These are phyloP conservation scores for Trachythela sp. DNA, from an alignment of 64 coral and sea anemone species.

Conservation along the genomic window DNA sequence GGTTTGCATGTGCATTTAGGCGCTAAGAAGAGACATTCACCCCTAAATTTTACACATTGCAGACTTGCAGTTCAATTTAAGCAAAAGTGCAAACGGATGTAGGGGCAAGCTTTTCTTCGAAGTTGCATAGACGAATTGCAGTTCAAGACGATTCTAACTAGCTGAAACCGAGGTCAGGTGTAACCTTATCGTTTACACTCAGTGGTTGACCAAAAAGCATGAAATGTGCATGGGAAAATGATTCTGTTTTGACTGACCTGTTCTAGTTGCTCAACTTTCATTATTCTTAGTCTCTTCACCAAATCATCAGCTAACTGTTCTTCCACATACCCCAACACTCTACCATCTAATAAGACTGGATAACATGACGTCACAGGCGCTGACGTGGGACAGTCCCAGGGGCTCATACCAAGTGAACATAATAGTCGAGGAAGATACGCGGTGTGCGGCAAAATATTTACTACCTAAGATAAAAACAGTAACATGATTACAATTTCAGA, in stretches of 20 bases:
- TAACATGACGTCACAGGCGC: slow-evolving; percentile 61
- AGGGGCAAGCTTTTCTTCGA: too few species aligned
- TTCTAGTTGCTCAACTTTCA: slow-evolving; percentile 78
- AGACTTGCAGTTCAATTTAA: too few species aligned
- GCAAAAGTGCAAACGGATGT: too few species aligned
- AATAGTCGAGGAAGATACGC: slow-evolving; percentile 69
- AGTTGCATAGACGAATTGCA: too few species aligned
- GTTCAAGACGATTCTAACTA: too few species aligned
- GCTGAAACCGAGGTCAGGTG: too few species aligned
- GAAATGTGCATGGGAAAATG: neutral
- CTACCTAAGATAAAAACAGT: slow-evolving; percentile 43
- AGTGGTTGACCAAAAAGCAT: neutral
- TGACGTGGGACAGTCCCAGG: slow-evolving; percentile 49
- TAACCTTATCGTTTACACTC: neutral
- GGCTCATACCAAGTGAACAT: slow-evolving; percentile 82
- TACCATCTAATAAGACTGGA: slow-evolving; percentile 71
- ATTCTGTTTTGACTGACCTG: slow-evolving; percentile 36
- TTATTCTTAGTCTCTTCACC: slow-evolving; percentile 67
- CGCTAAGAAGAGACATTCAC: too few species aligned
- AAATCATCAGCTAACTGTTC: slow-evolving; percentile 62
- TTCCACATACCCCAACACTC: slow-evolving; percentile 73
- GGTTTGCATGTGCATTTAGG: too few species aligned
- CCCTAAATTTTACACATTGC: too few species aligned
- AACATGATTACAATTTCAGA: neutral
- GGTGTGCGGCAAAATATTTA: slow-evolving; percentile 54